phyloP scores from a whole-genome alignment of 2,888 invertebrate genomes.

The Sceliomorpha sp. region DNA sequence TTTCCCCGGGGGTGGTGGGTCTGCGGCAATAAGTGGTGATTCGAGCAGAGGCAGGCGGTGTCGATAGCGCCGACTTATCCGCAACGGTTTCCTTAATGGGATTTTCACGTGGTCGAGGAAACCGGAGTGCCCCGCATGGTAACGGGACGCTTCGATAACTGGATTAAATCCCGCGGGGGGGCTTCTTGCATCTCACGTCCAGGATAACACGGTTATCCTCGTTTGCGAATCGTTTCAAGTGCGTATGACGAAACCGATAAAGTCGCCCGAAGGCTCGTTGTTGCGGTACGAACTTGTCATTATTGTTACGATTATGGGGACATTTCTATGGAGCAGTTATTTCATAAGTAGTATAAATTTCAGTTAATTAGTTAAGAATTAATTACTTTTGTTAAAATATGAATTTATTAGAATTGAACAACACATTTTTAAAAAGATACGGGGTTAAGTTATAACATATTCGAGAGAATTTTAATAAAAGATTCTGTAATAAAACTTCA shows the following conservation, averaged over 20 bases:
- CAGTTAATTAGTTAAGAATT: too few relatives aligned
- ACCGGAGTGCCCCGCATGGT: slow-evolving; percentile 42
- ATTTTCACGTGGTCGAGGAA: slow-evolving; percentile 55
- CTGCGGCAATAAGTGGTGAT: slow-evolving; percentile 40
- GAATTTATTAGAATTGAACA: too few relatives aligned
- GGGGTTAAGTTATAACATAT: too few relatives aligned
- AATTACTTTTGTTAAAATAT: too few relatives aligned
- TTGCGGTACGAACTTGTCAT: slow-evolving; percentile 12
- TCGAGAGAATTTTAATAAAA: too few relatives aligned
- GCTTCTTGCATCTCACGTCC: slow-evolving; percentile 50
- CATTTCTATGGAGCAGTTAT: too few relatives aligned
- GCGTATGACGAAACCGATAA: slow-evolving; percentile 29
- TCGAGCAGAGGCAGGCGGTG: slow-evolving; percentile 29
- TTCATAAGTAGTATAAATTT: too few relatives aligned
- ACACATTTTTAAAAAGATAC: too few relatives aligned
- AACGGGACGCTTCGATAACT: slow-evolving; percentile 55
- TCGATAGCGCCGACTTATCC: slow-evolving; percentile 53
- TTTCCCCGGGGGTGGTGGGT: too few relatives aligned
- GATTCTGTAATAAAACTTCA: too few relatives aligned
- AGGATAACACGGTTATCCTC: slow-evolving; percentile 55
- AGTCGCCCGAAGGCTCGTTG: slow-evolving; percentile 14
- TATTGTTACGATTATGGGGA: slow-evolving; percentile 3
- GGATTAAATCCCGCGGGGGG: slow-evolving; percentile 57
- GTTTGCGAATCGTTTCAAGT: slow-evolving; percentile 26
- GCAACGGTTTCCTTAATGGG: slow-evolving; percentile 57